These are phyloP conservation scores for Tubulanus polymorphus DNA, from an alignment of 2,888 invertebrate species.

Conservation along the genomic window DNA sequence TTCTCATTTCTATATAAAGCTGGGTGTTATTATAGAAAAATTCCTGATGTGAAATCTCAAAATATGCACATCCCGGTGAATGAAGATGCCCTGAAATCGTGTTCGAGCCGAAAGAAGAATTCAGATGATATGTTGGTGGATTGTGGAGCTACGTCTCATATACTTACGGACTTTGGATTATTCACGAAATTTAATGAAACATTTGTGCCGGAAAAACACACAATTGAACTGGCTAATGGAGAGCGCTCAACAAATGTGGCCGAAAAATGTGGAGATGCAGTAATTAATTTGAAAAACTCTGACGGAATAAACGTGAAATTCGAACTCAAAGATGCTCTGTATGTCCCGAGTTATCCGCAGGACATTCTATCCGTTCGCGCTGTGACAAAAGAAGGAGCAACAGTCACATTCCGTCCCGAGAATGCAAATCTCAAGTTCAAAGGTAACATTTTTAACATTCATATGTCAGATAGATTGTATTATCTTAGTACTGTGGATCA, in stretches of 20 bases:
- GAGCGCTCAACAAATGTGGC: conserved; percentile 13
- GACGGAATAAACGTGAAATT: conserved; percentile 4
- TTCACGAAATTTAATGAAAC: conserved; percentile 13
- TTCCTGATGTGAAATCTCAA: too few species aligned
- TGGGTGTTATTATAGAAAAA: too few species aligned
- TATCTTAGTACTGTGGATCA: conserved; percentile 9
- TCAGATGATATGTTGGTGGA: conserved; percentile 15
- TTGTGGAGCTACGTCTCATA: conserved; percentile 19
- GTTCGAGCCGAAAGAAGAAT: too few species aligned
- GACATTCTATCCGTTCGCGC: conserved; percentile 24
- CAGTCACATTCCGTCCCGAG: conserved; percentile 14
- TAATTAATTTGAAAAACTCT: conserved; percentile 9
- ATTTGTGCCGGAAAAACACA: conserved; percentile 15
- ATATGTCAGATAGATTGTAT: conserved; percentile 15
- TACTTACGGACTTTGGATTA: conserved; percentile 17
- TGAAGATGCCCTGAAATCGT: too few species aligned
- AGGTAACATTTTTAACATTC: conserved; percentile 17
- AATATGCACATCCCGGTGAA: too few species aligned
- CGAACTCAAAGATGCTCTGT: conserved; percentile 17
- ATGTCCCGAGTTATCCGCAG: conserved; percentile 15
- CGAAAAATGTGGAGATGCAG: conserved; percentile 11
- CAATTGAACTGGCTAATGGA: conserved; percentile 22
- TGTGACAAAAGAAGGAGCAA: conserved; percentile 17
- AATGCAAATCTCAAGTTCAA: conserved; percentile 1
- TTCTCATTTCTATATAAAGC: too few species aligned